Base-by-base conservation (phyloP, 2,113 vertebrate species). In the Physeter macrocephalus region DNA sequence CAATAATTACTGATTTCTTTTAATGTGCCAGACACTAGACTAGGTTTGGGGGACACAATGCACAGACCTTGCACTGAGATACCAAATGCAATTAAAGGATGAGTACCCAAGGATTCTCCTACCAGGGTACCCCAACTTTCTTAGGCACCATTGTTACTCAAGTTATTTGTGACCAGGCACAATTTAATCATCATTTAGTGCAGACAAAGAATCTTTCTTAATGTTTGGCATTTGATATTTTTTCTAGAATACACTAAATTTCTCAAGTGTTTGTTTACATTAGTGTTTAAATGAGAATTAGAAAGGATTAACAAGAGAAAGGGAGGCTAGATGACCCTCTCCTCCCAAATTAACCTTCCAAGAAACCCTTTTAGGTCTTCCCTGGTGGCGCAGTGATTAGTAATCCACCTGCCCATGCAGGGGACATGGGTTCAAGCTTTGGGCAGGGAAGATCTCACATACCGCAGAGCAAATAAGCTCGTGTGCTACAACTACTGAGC, bases 211-310 rank as follows among this genome's bases (percentile, higher is more conserved):
- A 12, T 77, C 31, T 80, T 91, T 25, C 5, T 88, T 80, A 84
- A 93, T 54, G 54, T 90, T 49, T 49, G 67, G 18, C 39, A 77
- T 71, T 89, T 71, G 29, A 71, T 25, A 4, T 59, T 87, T 90
- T 94, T 62, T 39, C 14, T 66, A 67, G n/a, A 84, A 54, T 88
- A 81, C 5, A 62, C 14, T 49, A 36, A 81, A 41, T n/a, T 92
- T 97, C 49, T 80, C 74, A 93, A 92, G 46, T 72, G 13, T 67
- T 87, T 81, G 39, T 90, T 86, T 93, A 87, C 67, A 81, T 43
- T 59, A 66, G 36, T 43, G 11, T 62, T 90, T 94, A 88, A 11
- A 21, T 91, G 46, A 74, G 23, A 62, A 83, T 92, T 80, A 64
- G 41, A 72, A 95, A 72, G 34, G 11, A 72, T 52, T 8, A 72